Evolutionary conservation across 1,140 invertebrate genomes (phyloP).

Genomic region (Agraylea sexmaculata): DNA sequence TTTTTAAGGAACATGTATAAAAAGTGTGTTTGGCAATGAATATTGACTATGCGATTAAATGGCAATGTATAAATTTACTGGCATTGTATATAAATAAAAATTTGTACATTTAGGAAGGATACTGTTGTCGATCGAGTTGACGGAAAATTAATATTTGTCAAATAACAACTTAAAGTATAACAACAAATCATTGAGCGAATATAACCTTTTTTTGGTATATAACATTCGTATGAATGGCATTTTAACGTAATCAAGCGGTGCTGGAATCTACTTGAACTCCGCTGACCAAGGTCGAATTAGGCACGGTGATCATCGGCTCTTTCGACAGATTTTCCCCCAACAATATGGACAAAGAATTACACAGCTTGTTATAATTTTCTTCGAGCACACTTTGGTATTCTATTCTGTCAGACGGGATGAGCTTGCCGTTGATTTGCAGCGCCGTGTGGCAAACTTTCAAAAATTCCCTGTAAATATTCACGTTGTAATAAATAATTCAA

Average conservation of each 20-base stretch:
- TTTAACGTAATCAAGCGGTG: constrained; percentile 31
- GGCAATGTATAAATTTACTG: too few relatives aligned
- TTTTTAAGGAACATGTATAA: too few relatives aligned
- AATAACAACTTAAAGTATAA: too few relatives aligned
- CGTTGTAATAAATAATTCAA: constrained; percentile 1
- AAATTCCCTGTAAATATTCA: constrained; percentile 61
- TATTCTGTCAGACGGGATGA: constrained; percentile 74
- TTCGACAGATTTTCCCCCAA: constrained; percentile 57
- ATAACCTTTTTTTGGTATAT: too few relatives aligned
- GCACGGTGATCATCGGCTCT: constrained; percentile 51
- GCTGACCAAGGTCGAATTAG: constrained; percentile 34
- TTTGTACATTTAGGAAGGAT: too few relatives aligned
- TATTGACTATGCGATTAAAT: too few relatives aligned
- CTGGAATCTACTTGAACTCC: constrained; percentile 38
- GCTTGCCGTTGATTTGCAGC: constrained; percentile 72
- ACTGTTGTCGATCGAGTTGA: too few relatives aligned
- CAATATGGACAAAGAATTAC: constrained; percentile 58
- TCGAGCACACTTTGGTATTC: constrained; percentile 81
- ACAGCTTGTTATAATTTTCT: constrained; percentile 76
- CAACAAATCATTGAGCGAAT: too few relatives aligned
- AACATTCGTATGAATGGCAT: too few relatives aligned
- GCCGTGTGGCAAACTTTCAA: constrained; percentile 76
- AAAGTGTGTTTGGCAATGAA: too few relatives aligned
- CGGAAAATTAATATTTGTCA: too few relatives aligned
- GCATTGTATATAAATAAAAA: too few relatives aligned